A percentile compares a stretch with the other conserved stretches of the same genome.
Conservation (phyloP, 1,140 invertebrate species). For the Polyergus mexicanus region DNA sequence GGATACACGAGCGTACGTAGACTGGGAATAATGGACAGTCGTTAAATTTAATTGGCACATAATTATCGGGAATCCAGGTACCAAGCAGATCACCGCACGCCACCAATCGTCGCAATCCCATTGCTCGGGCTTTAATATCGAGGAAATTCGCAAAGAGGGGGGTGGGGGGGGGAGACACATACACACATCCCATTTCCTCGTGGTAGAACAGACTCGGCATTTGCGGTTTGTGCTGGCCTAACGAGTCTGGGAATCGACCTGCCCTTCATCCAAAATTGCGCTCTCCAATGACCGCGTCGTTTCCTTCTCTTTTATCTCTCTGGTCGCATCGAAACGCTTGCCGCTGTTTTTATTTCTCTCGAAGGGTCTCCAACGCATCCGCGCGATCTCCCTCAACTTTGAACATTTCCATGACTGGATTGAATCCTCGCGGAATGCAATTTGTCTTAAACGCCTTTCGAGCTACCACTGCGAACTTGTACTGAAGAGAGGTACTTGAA, state of each 20-base stretch:
- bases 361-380: neutral
- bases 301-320: slow-evolving; percentile 8
- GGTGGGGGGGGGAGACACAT: neutral
- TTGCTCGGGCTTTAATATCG: slow-evolving; percentile 77
- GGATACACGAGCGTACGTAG: slow-evolving; percentile 63
- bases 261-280: slow-evolving; percentile 56
- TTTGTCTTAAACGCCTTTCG: slow-evolving; percentile 46
- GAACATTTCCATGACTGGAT: slow-evolving; percentile 41
- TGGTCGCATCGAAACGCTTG: slow-evolving; percentile 2
- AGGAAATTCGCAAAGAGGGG: slow-evolving; percentile 66
- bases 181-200: slow-evolving; percentile 24
- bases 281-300: slow-evolving; percentile 13
- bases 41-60: slow-evolving; percentile 84
- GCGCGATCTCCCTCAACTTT: slow-evolving; percentile 28
- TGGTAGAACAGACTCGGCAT: slow-evolving; percentile 21
- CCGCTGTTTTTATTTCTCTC: slow-evolving; percentile 28
- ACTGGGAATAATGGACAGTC: slow-evolving; percentile 81
- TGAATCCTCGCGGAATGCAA: slow-evolving; percentile 58
- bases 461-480: neutral
- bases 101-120: slow-evolving; percentile 75
- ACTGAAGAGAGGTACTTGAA: neutral
- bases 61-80: slow-evolving; percentile 77
- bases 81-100: slow-evolving; percentile 70
- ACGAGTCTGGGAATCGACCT: slow-evolving; percentile 67
- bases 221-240: slow-evolving; percentile 61